Evolutionary conservation across 2,113 vertebrate species (phyloP), one percentile per base, ranked within the genome.

Genomic region (Cavia porcellus): DNA sequence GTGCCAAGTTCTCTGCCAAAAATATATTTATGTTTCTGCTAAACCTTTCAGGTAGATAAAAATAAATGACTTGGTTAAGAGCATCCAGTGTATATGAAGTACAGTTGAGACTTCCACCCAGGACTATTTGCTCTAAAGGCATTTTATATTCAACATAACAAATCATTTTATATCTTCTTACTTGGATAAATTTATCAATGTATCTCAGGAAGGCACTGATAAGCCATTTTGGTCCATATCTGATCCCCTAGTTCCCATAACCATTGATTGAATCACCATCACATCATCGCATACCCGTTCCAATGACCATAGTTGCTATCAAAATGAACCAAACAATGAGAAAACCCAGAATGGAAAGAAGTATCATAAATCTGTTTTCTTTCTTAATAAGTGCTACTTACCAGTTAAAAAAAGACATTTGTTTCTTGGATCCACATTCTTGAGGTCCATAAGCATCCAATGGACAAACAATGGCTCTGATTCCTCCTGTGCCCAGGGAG

Each of bases 341-440:
- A 95, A 74, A 77, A 30, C 6, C 22, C 30, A 4, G 45, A 84
- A 75, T 15, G 14, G 8, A 72, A 30, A 91, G 30, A 11, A 74
- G 62, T 22, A 15, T 13, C 47, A 3, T 15, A 64, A 52, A 32
- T 66, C 24, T 47, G 42, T n/a, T 66, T 79, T 68, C 12, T 38
- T 19, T 91, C 25, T 42, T 30, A 35, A 32, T 38, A 10, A 17
- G 20, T 30, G 66, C 72, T 62, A 98, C 99, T 89, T 94, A 99
- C 99, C 99, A 99, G 98, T 99, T 99, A 97, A 99, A 99, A 98
- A 99, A 99, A 9, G 99, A 99, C 72, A 98, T 96, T 74, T 98
- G 98, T 95, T 99, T 98, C 97, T 99, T 98, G 3, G 98, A 98
- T 92, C 98, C 98, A 80, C 98, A 98, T 61, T 98, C 98, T 94